phyloP scores from a whole-genome alignment of 2,113 vertebrate genomes.

The Peromyscus maniculatus region DNA sequence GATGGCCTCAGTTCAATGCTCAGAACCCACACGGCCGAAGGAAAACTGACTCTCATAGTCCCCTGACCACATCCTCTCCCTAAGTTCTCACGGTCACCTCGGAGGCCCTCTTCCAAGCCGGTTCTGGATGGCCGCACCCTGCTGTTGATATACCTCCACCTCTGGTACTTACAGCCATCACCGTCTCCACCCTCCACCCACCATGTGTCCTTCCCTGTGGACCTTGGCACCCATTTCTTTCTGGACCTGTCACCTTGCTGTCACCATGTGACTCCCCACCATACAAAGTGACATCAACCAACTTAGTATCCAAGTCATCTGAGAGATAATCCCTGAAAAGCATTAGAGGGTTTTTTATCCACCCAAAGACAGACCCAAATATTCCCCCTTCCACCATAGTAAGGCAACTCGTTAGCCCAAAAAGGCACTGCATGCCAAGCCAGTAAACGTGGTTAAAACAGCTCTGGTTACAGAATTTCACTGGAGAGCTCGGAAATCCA shows the following conservation, averaged over 20 bases:
- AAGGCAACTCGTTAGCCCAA: background rate
- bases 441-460: background rate
- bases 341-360: background rate
- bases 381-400: background rate
- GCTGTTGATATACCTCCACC: background rate
- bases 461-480: conserved; percentile 19
- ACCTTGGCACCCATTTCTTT: background rate
- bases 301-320: background rate
- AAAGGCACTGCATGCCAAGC: background rate
- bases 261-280: background rate
- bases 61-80: background rate
- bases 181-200: background rate
- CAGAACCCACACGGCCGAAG: background rate
- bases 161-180: background rate
- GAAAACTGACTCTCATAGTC: background rate
- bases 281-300: background rate
- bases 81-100: background rate
- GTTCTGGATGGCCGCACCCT: background rate
- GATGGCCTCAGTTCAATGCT: background rate
- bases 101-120: background rate
- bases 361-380: background rate
- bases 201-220: background rate
- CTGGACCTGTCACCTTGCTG: background rate
- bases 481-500: background rate
- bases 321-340: background rate